Conservation (phyloP, 2,797 vertebrate genomes). For the Sebastes kiyomatsui region DNA sequence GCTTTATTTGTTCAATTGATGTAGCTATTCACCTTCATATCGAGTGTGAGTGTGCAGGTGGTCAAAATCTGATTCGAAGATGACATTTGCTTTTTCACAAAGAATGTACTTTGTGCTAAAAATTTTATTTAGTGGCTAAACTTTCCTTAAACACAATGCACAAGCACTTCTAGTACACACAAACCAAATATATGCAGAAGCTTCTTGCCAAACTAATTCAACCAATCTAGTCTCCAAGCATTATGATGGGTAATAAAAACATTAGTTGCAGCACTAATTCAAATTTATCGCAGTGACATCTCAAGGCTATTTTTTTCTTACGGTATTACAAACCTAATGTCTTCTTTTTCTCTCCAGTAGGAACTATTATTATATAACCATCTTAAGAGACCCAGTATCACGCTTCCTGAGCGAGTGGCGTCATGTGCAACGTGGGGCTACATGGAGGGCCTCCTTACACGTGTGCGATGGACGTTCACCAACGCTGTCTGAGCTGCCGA, state of each 20-base stretch:
- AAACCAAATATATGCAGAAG: not conserved
- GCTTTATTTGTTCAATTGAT: not conserved
- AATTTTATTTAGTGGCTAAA: not conserved
- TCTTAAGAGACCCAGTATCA: slow-evolving; percentile 94
- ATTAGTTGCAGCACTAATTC: not conserved
- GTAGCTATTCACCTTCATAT: not conserved
- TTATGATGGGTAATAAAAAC: not conserved
- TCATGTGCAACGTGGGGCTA: slow-evolving; percentile 95
- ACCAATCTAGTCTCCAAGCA: not conserved
- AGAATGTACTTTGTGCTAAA: not conserved
- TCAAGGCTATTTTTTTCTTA: not conserved
- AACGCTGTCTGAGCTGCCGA: slow-evolving; percentile 92
- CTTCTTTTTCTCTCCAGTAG: slow-evolving; percentile 67
- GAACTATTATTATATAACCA: slow-evolving; percentile 98
- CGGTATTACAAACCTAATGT: not conserved
- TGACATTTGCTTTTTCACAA: not conserved
- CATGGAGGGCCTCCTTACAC: slow-evolving; percentile 95
- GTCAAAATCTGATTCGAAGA: not conserved
- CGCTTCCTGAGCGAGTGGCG: slow-evolving; percentile 97
- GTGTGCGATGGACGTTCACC: slow-evolving; percentile 94
- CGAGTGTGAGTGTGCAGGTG: not conserved
- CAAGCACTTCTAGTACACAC: not conserved
- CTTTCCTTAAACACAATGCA: not conserved
- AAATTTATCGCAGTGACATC: not conserved
- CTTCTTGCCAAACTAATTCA: not conserved